Evolutionary conservation across 2,113 vertebrate genomes (phyloP).

Genomic region (Melanostigma gelatinosum): DNA sequence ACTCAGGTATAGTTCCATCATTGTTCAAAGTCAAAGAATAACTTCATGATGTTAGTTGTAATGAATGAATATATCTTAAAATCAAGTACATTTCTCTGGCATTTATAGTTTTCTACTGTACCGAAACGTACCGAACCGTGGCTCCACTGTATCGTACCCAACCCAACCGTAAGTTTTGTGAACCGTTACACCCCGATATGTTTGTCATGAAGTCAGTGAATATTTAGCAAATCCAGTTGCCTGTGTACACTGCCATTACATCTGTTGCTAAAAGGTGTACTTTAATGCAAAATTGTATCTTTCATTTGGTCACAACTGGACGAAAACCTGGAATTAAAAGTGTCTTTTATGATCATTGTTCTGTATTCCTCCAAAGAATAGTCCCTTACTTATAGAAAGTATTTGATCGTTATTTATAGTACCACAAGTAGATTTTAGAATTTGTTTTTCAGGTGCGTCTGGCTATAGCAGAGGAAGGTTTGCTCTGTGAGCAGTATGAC

Average conservation of each 20-base stretch:
- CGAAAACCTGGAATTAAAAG: not conserved
- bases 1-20: too few species aligned
- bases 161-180: too few species aligned
- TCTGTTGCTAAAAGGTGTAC: not conserved
- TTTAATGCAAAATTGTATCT: not conserved
- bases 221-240: not conserved
- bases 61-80: too few species aligned
- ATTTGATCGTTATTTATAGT: not conserved
- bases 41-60: too few species aligned
- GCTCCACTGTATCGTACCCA: too few species aligned
- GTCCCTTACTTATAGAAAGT: not conserved
- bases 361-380: not conserved
- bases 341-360: not conserved
- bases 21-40: too few species aligned
- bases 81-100: too few species aligned
- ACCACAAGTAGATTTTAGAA: not conserved
- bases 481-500: constrained; percentile 91
- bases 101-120: too few species aligned
- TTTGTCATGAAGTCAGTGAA: not conserved
- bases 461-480: constrained; percentile 93
- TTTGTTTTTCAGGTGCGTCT: constrained; percentile 88
- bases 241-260: not conserved
- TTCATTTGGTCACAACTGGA: not conserved
- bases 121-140: too few species aligned
- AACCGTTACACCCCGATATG: too few species aligned